Conservation (phyloP, 2,113 vertebrate genomes). For the Colossoma macropomum region DNA sequence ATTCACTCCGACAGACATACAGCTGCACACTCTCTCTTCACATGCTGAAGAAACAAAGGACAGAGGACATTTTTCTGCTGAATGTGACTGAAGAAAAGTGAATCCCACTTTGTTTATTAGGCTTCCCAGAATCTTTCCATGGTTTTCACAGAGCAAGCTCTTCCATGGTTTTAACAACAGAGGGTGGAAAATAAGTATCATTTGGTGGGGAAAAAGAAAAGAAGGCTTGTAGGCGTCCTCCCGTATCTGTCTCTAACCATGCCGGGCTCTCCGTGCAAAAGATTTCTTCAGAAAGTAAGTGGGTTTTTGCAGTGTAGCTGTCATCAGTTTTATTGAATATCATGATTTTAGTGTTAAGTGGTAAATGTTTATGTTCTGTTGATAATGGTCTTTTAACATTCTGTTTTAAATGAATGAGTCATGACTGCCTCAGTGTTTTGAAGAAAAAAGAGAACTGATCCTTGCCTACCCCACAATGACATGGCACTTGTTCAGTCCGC, state of each 20-base stretch:
- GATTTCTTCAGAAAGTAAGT: background rate
- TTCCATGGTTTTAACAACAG: background rate
- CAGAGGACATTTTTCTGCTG: slow-evolving; percentile 6
- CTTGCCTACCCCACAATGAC: slow-evolving; percentile 11
- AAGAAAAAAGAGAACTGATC: background rate
- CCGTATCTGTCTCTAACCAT: background rate
- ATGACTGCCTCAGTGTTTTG: background rate
- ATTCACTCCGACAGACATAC: background rate
- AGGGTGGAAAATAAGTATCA: background rate
- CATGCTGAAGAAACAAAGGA: background rate
- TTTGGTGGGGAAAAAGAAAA: background rate
- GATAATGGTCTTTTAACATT: background rate
- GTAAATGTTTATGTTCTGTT: background rate
- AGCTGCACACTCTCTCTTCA: slow-evolving; percentile 1
- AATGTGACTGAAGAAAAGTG: background rate
- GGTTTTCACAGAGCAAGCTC: slow-evolving; percentile 38
- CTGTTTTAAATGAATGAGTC: slow-evolving; percentile 13
- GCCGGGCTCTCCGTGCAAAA: background rate
- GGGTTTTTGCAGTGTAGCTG: background rate
- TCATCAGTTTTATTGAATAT: background rate
- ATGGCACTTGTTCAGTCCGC: slow-evolving; percentile 2
- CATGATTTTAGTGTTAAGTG: slow-evolving; percentile 20
- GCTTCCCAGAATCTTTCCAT: background rate
- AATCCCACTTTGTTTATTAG: background rate
- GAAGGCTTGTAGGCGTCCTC: background rate